These are phyloP conservation scores for Conopomorpha cramerella DNA, from an alignment of 1,140 invertebrate species.

Conservation along the genomic window DNA sequence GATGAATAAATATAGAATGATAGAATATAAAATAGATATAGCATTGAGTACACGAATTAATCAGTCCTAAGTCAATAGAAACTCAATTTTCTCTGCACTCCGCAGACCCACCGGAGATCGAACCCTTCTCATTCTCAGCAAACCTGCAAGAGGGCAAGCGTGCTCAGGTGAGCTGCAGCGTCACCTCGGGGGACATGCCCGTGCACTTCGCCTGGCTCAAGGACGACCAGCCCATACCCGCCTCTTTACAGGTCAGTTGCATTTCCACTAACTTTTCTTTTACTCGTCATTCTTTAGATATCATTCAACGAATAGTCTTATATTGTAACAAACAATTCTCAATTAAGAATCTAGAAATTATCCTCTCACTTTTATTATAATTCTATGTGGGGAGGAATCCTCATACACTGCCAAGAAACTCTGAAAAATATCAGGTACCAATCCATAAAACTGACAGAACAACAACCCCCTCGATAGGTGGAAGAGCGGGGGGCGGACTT, in stretches of 20 bases:
- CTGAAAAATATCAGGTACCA: neutral
- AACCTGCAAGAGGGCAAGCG: constrained; percentile 87
- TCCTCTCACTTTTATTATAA: too few relatives aligned
- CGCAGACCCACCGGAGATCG: constrained; percentile 79
- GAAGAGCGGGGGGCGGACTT: constrained; percentile 78
- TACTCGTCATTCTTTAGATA: neutral
- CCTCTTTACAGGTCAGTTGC: constrained; percentile 64
- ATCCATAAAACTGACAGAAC: neutral
- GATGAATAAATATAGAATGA: neutral
- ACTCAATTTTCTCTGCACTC: constrained; percentile 4
- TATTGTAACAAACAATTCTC: neutral
- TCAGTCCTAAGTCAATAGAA: neutral
- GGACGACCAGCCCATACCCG: constrained; percentile 74
- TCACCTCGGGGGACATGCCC: constrained; percentile 88
- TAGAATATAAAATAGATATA: neutral
- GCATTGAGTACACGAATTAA: neutral
- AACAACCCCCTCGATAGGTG: constrained; percentile 60
- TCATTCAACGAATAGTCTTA: neutral
- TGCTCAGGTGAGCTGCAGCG: constrained; percentile 86
- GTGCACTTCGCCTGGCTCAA: constrained; percentile 89
- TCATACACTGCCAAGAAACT: too few relatives aligned
- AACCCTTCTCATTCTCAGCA: constrained; percentile 79
- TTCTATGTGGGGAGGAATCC: too few relatives aligned
- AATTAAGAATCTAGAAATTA: neutral
- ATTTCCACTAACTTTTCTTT: neutral